Evolutionary conservation across 2,113 vertebrate species (phyloP).

Genomic region (Pelusios castaneus): DNA sequence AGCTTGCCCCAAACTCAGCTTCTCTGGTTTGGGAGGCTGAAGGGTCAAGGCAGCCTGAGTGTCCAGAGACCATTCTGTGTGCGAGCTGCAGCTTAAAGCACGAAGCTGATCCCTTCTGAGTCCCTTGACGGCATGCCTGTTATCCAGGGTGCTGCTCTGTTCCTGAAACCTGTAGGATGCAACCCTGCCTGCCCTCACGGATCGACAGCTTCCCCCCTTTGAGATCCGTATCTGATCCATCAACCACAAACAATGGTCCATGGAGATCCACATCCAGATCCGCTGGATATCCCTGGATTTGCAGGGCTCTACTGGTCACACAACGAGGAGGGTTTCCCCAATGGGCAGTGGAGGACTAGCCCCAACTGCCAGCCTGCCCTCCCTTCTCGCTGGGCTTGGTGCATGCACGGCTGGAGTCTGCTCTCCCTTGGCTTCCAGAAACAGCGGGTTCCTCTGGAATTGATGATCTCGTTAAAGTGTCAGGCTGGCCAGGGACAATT

Average conservation of each 20-base stretch:
- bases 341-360: too few species aligned
- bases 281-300: too few species aligned
- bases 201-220: too few species aligned
- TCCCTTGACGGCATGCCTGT: not conserved
- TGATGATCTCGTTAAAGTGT: slow-evolving; percentile 59
- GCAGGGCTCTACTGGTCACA: too few species aligned
- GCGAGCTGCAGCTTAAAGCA: not conserved
- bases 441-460: not conserved
- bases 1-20: not conserved
- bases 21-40: not conserved
- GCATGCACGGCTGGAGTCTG: fast-evolving
- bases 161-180: too few species aligned
- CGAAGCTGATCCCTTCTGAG: not conserved
- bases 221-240: too few species aligned
- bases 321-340: too few species aligned
- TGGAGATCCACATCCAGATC: too few species aligned
- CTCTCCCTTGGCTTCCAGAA: fast-evolving
- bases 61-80: not conserved
- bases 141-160: not conserved
- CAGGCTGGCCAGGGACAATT: slow-evolving; percentile 34
- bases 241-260: too few species aligned
- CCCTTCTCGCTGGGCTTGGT: too few species aligned
- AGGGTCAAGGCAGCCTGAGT: not conserved
- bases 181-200: not conserved
- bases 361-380: too few species aligned